phyloP scores from a whole-genome alignment of 2,797 vertebrate genomes.

The Acanthurus leucopareius region DNA sequence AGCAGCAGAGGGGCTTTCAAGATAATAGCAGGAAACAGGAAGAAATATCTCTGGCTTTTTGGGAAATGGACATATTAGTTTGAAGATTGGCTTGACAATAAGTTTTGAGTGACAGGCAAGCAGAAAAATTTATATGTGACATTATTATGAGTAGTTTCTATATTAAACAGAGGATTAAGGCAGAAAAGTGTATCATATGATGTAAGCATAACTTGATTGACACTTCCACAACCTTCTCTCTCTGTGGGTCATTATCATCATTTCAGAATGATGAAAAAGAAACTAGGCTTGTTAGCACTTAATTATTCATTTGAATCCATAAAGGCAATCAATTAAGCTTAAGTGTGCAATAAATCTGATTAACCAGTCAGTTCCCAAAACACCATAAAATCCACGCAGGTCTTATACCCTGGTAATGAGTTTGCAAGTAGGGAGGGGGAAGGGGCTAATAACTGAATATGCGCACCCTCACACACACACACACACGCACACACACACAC shows the following conservation, averaged over 20 bases:
- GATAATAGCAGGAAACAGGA: conserved; percentile 4
- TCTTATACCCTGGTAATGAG: conserved; percentile 83
- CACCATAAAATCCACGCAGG: conserved; percentile 84
- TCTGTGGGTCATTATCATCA: conserved; percentile 75
- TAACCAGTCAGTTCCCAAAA: conserved; percentile 86
- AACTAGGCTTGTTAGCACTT: conserved; percentile 82
- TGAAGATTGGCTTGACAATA: neutral
- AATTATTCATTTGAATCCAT: conserved; percentile 88
- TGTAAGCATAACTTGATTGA: conserved; percentile 67
- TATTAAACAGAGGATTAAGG: conserved; percentile 1
- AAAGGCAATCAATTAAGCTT: conserved; percentile 87
- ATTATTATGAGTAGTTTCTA: conserved; percentile 41
- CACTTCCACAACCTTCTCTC: conserved; percentile 55
- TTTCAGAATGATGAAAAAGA: conserved; percentile 80
- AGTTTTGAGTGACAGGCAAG: conserved; percentile 18
- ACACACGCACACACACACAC: conserved; percentile 32
- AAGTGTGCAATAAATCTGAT: conserved; percentile 88
- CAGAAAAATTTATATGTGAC: neutral
- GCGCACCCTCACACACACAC: conserved; percentile 67
- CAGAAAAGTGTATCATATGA: conserved; percentile 32
- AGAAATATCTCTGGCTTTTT: conserved; percentile 24
- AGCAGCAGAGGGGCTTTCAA: neutral
- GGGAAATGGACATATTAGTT: neutral
- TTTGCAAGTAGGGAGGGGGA: conserved; percentile 73
- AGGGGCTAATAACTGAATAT: conserved; percentile 66